Base-by-base conservation (phyloP, 1,140 invertebrate species). In the Formica exsecta region DNA sequence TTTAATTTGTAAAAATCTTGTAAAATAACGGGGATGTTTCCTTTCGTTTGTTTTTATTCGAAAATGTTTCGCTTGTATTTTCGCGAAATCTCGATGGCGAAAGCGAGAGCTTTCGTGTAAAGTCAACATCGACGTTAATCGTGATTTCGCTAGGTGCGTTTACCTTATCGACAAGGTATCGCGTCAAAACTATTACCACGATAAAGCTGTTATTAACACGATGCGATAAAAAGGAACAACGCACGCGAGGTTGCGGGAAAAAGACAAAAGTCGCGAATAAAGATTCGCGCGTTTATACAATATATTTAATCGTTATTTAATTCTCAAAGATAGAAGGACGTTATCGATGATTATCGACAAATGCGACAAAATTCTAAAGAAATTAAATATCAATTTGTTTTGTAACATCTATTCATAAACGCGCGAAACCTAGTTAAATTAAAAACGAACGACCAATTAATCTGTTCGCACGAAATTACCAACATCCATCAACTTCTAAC, bases 171-270 rank as follows among this genome's bases (percentile, higher is more conserved):
- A 48, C 41, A 22, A 41, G 36, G 66, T 59, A 86, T 88, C 87
- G 86, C 77, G 88, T 86, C 75, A 86, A 88, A 90, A 86, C 88
- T 84, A 71, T 90, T 88, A 88, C 66, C 62, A 13, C 48, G 79
- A 87, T 76, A 89, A 87, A 87, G 80, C 80, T 3, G 65, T 84
- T 83, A 84, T 85, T 85, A 84, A 77, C 84, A 64, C 73, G 68
- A 16, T 29, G 66, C 44, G 73, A 79, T 57, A 54, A 54, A 65
- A 61, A 71, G 54, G 66, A 68, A 48, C 41, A 4, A 65, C 13
- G 73, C 81, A 77, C 71, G 81, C 74, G 71, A 73, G 16, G n/a
- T 75, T 70, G 59, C 88, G 76, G 75, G 16, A 36, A 59, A 59
- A 51, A 59, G 29, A 44, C n/a, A 38, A 22, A 19, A 57, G 44